Base-by-base conservation (phyloP, 2,797 vertebrate genomes). In the Basileuterus tristriatus region DNA sequence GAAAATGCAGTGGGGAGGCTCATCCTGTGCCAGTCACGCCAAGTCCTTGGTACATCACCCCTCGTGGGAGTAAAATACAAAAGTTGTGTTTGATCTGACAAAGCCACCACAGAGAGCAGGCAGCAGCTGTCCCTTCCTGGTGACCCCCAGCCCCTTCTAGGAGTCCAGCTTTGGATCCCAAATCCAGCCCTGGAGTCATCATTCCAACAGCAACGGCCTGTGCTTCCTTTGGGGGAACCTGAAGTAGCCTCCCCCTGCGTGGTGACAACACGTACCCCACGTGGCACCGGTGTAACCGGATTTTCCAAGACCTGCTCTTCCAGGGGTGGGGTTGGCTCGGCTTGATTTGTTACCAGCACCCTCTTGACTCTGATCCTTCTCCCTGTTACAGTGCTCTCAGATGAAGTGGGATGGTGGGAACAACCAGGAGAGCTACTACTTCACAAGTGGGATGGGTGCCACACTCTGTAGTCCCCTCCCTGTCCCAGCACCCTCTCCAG, bases 231-330 rank as follows among this genome's bases (percentile, higher is more conserved):
- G 1, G 37, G 44, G 75, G 24, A 12, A 24, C 39, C 27, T 2
- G 1, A 49, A 87, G 30, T 37, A 44, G 19, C 68, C 76, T 91
- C 41, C 60, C 24, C 24, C n/a, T 12, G 6, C 15, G 0, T 0
- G 3, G 76, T 64, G 93, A 90, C 4, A 63, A 16, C 82, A 58
- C 0, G 0, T 58, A 15, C 53, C 63, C 27, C 8, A 76, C 1
- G 3, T 5, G 16, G 56, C 9, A 13, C 91, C 0, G 8, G 89
- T 6, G 36, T 32, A 96, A 95, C 93, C 85, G 49, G 96, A 83
- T 95, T 47, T 94, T 89, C 92, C 90, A 47, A 96, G 76, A 74
- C 72, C 77, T 90, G 92, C 83, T 58, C 4, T 49, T 53, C 88
- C 93, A 94, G 53, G 91, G 92, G 76, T 88, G 93, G 65, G 80